These are phyloP conservation scores for Synanthedon myopaeformis DNA, from an alignment of 2,888 invertebrate species.

Conservation along the genomic window DNA sequence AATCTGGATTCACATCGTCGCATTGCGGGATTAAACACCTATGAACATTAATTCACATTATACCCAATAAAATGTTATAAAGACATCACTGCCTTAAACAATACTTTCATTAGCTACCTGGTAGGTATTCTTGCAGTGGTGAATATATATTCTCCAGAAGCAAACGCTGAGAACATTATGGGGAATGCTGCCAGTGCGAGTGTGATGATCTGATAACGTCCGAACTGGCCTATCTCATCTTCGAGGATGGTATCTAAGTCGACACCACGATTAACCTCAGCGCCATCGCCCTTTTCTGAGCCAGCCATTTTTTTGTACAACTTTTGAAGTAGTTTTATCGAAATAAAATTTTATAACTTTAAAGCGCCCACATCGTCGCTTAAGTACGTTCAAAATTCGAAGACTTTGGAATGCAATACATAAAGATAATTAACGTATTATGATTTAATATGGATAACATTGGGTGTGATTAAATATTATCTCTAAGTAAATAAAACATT, in stretches of 20 bases:
- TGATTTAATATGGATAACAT: no score
- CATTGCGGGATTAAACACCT: slow-evolving; percentile 49
- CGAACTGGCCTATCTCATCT: slow-evolving; percentile 54
- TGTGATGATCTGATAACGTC: slow-evolving; percentile 46
- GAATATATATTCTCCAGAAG: slow-evolving; percentile 56
- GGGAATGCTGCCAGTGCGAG: slow-evolving; percentile 45
- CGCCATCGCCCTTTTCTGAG: slow-evolving; percentile 22
- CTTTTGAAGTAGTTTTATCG: not conserved
- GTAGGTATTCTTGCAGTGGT: slow-evolving; percentile 52
- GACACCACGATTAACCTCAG: slow-evolving; percentile 14
- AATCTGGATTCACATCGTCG: slow-evolving; percentile 33
- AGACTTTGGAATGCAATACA: no score
- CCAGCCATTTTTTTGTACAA: slow-evolving; percentile 16
- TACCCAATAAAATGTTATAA: not conserved
- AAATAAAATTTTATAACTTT: no score
- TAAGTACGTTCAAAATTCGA: no score
- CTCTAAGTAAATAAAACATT: no score
- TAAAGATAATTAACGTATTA: no score
- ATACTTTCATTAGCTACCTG: slow-evolving; percentile 23
- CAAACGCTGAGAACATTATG: slow-evolving; percentile 55
- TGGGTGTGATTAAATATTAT: no score
- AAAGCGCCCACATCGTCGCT: no score
- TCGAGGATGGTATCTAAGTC: slow-evolving; percentile 48
- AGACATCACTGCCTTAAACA: not conserved
- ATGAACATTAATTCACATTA: slow-evolving; percentile 4